A percentile compares a stretch with the other conserved stretches of the same genome.
phyloP scores from a whole-genome alignment of 92 coral and sea anemone genomes.

The Meandrina meandrites region DNA sequence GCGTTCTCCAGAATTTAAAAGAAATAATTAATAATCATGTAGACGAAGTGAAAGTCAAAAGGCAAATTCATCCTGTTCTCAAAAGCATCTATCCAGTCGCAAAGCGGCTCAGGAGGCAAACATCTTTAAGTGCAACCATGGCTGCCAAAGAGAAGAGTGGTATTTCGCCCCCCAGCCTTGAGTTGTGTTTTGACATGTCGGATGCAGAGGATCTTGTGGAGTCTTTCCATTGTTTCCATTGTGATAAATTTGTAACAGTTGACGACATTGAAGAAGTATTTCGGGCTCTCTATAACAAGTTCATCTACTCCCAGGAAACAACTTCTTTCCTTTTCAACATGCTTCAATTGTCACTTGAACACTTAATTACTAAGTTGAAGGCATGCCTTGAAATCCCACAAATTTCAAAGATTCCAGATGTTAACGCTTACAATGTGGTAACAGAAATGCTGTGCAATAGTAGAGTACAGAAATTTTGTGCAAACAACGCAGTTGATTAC shows the following conservation, averaged over 20 bases:
- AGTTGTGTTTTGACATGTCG: neutral
- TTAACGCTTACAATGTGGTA: neutral
- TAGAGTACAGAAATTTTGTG: neutral
- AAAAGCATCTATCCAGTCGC: neutral
- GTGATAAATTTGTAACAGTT: too few relatives aligned
- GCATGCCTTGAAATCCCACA: neutral
- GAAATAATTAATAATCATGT: neutral
- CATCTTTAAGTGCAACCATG: neutral
- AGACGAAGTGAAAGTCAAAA: constrained; percentile 12
- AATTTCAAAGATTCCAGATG: too few relatives aligned
- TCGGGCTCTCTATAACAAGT: too few relatives aligned
- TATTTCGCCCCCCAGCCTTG: neutral
- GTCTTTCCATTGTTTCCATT: too few relatives aligned
- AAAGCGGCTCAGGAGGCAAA: neutral
- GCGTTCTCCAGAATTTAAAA: neutral
- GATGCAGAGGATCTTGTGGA: neutral
- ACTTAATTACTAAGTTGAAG: neutral
- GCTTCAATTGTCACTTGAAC: too few relatives aligned
- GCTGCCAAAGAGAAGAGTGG: neutral
- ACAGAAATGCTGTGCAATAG: neutral
- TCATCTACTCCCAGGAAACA: too few relatives aligned
- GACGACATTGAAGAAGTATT: too few relatives aligned
- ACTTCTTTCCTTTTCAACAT: too few relatives aligned
- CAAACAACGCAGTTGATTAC: neutral
- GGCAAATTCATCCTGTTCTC: constrained; percentile 6